These are phyloP conservation scores for Amiota communis DNA, from an alignment of 2,888 invertebrate species.

Conservation along the genomic window DNA sequence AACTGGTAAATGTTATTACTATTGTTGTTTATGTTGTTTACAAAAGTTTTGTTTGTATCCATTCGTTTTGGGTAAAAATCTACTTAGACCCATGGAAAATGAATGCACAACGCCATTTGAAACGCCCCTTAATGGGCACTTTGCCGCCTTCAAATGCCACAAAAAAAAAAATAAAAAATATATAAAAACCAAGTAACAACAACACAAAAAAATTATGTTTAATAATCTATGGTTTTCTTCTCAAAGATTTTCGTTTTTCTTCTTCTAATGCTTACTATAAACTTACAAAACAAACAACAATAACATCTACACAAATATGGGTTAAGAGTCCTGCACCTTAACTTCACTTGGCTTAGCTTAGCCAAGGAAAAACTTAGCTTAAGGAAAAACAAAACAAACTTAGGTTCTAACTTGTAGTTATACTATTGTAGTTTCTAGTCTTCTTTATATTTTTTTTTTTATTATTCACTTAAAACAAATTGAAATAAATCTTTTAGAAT, in stretches of 20 bases:
- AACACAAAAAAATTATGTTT: slow-evolving; percentile 63
- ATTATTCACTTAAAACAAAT: too few relatives aligned
- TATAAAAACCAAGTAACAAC: slow-evolving; percentile 5
- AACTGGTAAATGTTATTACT: neutral
- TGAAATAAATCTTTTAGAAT: too few relatives aligned
- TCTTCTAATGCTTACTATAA: too few relatives aligned
- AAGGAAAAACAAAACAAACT: neutral
- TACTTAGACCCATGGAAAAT: neutral
- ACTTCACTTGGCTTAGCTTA: slow-evolving; percentile 21
- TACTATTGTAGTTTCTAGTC: too few relatives aligned
- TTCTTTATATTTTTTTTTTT: too few relatives aligned
- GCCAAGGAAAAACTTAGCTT: neutral
- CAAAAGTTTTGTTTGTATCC: neutral
- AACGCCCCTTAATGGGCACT: slow-evolving; percentile 67
- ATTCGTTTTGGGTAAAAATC: neutral
- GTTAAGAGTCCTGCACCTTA: slow-evolving; percentile 55
- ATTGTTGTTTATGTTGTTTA: neutral
- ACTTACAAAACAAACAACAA: slow-evolving; percentile 18
- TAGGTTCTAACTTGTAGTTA: neutral
- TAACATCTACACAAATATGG: slow-evolving; percentile 59
- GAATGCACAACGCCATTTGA: slow-evolving; percentile 53
- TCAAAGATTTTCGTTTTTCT: slow-evolving; percentile 40
- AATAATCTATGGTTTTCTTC: slow-evolving; percentile 61
- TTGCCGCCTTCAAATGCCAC: slow-evolving; percentile 63
- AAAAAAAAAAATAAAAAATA: too few relatives aligned